Percentiles rank a stretch among this genome's conserved stretches.
These are phyloP conservation scores for Mythimna ferrago DNA, from an alignment of 2,888 invertebrate species.

Conservation along the genomic window DNA sequence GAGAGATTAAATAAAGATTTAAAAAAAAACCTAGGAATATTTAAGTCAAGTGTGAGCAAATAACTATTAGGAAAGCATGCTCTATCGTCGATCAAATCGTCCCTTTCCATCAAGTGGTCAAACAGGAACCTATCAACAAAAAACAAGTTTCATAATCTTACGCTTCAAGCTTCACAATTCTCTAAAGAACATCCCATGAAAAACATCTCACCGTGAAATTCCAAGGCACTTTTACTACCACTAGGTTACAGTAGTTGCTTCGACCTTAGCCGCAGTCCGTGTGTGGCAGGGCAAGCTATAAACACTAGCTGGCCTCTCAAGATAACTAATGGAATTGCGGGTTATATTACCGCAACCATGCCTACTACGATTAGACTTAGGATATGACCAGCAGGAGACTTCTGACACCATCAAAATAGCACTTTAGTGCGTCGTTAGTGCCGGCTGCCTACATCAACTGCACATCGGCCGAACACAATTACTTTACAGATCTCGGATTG, in stretches of 20 bases:
- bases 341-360: conserved; percentile 68
- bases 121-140: too few species aligned
- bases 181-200: not conserved
- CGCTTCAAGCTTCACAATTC: not conserved
- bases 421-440: conserved; percentile 52
- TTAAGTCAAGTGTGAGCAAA: too few species aligned
- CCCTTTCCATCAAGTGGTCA: too few species aligned
- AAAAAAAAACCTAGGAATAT: too few species aligned
- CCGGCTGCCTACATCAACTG: conserved; percentile 46
- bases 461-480: conserved; percentile 37
- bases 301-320: conserved; percentile 66
- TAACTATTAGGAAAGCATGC: too few species aligned
- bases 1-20: too few species aligned
- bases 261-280: conserved; percentile 21
- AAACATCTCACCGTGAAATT: conserved; percentile 20
- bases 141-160: too few species aligned
- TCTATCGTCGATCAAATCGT: too few species aligned
- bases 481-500: conserved; percentile 2
- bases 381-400: conserved; percentile 62
- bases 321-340: conserved; percentile 76
- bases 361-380: conserved; percentile 60
- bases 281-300: conserved; percentile 59
- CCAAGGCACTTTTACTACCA: conserved; percentile 36
- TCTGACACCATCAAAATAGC: conserved; percentile 61
- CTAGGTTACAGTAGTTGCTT: conserved; percentile 48